These are phyloP conservation scores for Noctua comes DNA, from an alignment of 2,888 invertebrate genomes.

Conservation along the genomic window DNA sequence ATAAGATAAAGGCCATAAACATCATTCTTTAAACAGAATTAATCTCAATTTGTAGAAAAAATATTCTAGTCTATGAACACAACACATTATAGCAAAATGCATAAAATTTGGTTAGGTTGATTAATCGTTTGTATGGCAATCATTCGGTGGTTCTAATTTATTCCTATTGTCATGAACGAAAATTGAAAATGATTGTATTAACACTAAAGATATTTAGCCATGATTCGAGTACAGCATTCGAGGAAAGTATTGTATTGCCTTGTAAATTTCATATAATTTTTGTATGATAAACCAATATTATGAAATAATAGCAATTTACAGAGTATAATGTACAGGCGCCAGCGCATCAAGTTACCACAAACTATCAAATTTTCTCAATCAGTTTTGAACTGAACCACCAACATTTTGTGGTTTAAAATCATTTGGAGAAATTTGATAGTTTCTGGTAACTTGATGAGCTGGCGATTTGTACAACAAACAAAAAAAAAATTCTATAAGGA, in stretches of 20 bases:
- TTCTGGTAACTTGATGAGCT: too few relatives aligned
- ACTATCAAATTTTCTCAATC: too few relatives aligned
- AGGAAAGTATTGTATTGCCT: background rate
- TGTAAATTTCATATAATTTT: background rate
- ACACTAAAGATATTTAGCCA: background rate
- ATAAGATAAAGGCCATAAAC: background rate
- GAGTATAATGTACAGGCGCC: background rate
- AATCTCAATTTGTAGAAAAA: conserved; percentile 17
- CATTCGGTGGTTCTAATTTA: conserved; percentile 56
- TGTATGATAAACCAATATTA: background rate
- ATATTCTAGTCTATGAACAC: conserved; percentile 37
- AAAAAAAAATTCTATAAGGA: conserved; percentile 10
- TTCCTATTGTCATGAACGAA: conserved; percentile 44
- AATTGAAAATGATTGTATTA: conserved; percentile 6
- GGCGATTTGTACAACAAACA: background rate
- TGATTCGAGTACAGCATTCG: background rate
- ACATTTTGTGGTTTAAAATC: too few relatives aligned
- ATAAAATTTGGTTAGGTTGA: conserved; percentile 8
- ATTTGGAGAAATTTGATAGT: background rate
- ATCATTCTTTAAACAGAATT: background rate
- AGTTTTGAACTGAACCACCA: too few relatives aligned
- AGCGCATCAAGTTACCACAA: too few relatives aligned
- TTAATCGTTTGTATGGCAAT: conserved; percentile 49
- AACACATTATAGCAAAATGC: conserved; percentile 36
- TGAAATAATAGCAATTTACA: conserved; percentile 4